Base-by-base conservation (phyloP, 2,113 vertebrate species). In the Cebidichthys violaceus region DNA sequence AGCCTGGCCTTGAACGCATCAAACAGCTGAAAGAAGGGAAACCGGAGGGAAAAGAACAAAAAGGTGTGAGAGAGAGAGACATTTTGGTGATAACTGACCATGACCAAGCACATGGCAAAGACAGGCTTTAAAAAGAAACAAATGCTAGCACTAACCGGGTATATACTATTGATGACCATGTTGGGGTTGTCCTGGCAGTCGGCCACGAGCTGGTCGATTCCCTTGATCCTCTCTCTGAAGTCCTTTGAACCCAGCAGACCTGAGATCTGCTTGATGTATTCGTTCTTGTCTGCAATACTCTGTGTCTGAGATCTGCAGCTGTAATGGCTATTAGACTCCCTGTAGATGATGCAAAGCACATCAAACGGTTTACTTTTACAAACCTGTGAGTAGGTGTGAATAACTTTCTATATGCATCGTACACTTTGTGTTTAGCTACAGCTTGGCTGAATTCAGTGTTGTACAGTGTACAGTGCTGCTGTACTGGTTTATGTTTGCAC, bases 1-100 rank as follows among this genome's bases (percentile, higher is more conserved):
- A 99, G 93, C 57, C 97, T 93, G 76, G 95, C 94, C 92, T 95
- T 97, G 88, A 99, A 97, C 73, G 96, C 96, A 79, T 99, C 98
- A 67, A 98, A 99, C 81, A 99, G 96, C 98, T 98, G 89, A 39
- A 69, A 59, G 60, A 24, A 6, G 68, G 71, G 0, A 43, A 70
- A 50, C 24, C 24, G 22, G 6, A 54, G 15, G 47, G 9, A n/a
- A 14, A 52, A 62, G 27, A 37, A 15, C 0, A 37, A 11, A 59
- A n/a, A 9, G 10, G n/a, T 18, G n/a, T n/a, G n/a, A n/a, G 4
- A 65, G 9, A 77, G 18, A 77, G 24, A 41, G 37, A 47, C 27
- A 50, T 29, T 27, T 39, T 6, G 43, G 11, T 5, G 9, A 52
- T 37, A 52, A 22, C 1, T 55, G 33, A 27, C n/a, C 10, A 27